Evolutionary conservation across 2,888 invertebrate genomes (phyloP).

Genomic region (Cephalotes varians): DNA sequence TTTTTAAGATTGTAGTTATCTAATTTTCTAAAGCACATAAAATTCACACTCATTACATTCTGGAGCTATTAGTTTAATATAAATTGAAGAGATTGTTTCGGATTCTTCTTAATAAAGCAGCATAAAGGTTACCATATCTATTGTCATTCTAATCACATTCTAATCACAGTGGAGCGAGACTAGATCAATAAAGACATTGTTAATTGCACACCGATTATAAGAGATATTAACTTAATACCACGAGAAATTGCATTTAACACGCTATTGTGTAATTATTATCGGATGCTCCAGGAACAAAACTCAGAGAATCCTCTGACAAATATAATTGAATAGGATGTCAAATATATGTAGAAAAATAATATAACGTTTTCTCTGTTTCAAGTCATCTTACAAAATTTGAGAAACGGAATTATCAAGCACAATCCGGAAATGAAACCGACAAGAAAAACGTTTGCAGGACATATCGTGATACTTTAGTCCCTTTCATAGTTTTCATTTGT

Average conservation of each 20-base stretch:
- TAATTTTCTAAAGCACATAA: slow-evolving; percentile 18
- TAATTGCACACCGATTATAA: not conserved
- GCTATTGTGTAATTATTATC: not conserved
- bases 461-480: not conserved
- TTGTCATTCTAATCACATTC: slow-evolving; percentile 20
- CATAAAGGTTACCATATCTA: slow-evolving; percentile 7
- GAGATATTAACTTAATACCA: not conserved
- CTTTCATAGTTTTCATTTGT: not conserved
- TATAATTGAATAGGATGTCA: not conserved
- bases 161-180: not conserved
- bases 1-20: not conserved
- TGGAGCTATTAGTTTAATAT: slow-evolving; percentile 18
- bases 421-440: not conserved
- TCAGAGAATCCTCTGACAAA: not conserved
- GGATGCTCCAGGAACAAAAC: not conserved
- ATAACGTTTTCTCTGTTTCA: not conserved
- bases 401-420: not conserved
- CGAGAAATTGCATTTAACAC: not conserved
- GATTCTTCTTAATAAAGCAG: not conserved
- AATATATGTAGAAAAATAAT: not conserved
- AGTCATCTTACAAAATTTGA: not conserved
- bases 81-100: slow-evolving; percentile 7
- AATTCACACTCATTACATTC: slow-evolving; percentile 30
- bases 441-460: not conserved
- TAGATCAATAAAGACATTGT: slow-evolving; percentile 1